Evolutionary conservation across 2,113 vertebrate genomes (phyloP), one percentile per base, ranked within the genome.

Genomic region (mouse (Mus musculus)): DNA sequence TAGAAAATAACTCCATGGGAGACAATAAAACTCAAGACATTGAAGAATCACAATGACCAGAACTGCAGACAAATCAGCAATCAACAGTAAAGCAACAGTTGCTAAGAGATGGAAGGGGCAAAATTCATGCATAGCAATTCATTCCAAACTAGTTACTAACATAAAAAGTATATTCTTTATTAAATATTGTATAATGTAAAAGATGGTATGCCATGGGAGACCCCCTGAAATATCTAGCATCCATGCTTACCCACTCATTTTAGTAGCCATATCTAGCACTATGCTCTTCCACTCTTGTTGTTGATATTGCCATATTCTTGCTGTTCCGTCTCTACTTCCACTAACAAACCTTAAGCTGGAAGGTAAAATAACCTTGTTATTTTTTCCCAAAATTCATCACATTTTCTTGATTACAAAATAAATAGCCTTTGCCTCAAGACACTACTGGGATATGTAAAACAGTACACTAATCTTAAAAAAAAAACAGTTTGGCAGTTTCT

Each of bases 321-420:
- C 99, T 39, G 99, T 99, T 93, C 99, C 99, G 91, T 99, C 99
- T 85, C 99, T 99, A 98, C 99, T 99, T 95, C 99, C 99, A 87
- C 99, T 99, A 98, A 99, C 99, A 98, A 99, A 99, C 97, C 99
- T 99, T 96, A 99, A 98, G 94, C 99, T 99, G 94, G 17, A 90
- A 61, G 13, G 69, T 65, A 52, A 97, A 97, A 97, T 6, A n/a
- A 4, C 1, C 33, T 88, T 92, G 63, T 90, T 96, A 96, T 10
- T 67, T 81, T 92, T 84, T 54, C 92, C 49, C 1, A 88, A 93
- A 96, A 78, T 67, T 8, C 33, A 8, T 90, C 80, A 95, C 80
- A 69, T 93, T 85, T 94, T 90, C 81, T 46, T 92, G 42, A 88
- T 91, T 81, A 93, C 72, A 71, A 94, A 96, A 88, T 42, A 49